Conservation (phyloP, 2,888 invertebrate species). For the Platynereis dumerilii region DNA sequence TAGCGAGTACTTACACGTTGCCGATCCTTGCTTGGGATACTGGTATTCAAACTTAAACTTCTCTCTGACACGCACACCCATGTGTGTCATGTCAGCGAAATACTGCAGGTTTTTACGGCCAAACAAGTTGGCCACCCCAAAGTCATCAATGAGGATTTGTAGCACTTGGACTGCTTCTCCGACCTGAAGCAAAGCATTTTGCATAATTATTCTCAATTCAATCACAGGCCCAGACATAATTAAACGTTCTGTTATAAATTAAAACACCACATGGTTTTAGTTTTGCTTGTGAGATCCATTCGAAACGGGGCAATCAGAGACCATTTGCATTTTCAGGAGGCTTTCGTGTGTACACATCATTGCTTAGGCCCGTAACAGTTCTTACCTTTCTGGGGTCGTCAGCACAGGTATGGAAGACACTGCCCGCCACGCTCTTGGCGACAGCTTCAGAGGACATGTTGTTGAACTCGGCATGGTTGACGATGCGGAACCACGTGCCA, state of each 20-base stretch:
- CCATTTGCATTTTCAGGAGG: too few relatives aligned
- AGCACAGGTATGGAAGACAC: constrained; percentile 62
- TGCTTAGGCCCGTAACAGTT: too few relatives aligned
- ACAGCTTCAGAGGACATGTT: constrained; percentile 63
- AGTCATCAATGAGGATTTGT: constrained; percentile 96
- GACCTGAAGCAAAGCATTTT: too few relatives aligned
- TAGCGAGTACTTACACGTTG: constrained; percentile 29
- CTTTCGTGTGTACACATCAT: too few relatives aligned
- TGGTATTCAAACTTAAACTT: constrained; percentile 59
- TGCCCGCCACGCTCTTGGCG: constrained; percentile 61
- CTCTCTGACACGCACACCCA: constrained; percentile 59
- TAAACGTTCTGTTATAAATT: too few relatives aligned
- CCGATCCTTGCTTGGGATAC: constrained; percentile 24
- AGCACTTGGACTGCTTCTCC: constrained; percentile 73
- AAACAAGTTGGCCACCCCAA: constrained; percentile 93
- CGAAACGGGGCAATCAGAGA: too few relatives aligned
- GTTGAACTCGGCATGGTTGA: constrained; percentile 59
- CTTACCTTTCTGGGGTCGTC: constrained; percentile 55
- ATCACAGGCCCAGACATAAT: background rate
- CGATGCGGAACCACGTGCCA: constrained; percentile 77
- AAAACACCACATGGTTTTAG: too few relatives aligned
- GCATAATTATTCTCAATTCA: too few relatives aligned
- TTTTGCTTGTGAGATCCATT: too few relatives aligned
- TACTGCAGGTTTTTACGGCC: constrained; percentile 68
- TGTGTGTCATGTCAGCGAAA: constrained; percentile 58